Conservation (phyloP, 2,888 invertebrate genomes). For the Dorcus hopei region DNA sequence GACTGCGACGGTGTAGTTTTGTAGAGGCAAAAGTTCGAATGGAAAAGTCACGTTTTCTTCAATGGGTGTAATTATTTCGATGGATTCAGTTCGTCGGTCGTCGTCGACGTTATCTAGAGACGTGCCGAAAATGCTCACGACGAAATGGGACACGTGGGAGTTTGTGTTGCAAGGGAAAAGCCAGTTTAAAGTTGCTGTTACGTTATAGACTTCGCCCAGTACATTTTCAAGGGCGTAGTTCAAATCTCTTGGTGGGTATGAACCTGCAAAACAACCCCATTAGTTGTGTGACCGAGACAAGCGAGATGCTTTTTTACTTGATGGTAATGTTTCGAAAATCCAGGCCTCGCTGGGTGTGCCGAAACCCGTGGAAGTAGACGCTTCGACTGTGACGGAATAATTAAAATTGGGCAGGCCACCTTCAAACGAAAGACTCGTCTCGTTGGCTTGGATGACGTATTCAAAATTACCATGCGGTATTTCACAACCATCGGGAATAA, state of each 20-base stretch:
- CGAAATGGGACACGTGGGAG: constrained; percentile 26
- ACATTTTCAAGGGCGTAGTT: not conserved
- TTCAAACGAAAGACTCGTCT: constrained; percentile 11
- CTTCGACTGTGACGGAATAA: constrained; percentile 11
- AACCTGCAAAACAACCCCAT: constrained; percentile 17
- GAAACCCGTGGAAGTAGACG: constrained; percentile 12
- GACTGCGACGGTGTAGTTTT: constrained; percentile 13
- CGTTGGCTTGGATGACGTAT: not conserved
- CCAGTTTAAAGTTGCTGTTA: constrained; percentile 24
- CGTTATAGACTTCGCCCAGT: constrained; percentile 13
- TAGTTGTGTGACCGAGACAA: not conserved
- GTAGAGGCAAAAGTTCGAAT: not conserved
- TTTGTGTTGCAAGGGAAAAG: constrained; percentile 32
- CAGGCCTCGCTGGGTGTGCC: constrained; percentile 3
- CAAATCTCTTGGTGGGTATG: constrained; percentile 22
- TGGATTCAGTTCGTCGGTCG: not conserved
- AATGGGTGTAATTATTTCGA: not conserved
- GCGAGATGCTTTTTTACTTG: constrained; percentile 11
- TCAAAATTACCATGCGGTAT: not conserved
- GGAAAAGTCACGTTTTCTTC: constrained; percentile 6
- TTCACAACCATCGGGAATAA: constrained; percentile 13
- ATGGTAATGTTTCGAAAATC: constrained; percentile 1
- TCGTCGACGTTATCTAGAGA: not conserved
- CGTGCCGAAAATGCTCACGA: not conserved
- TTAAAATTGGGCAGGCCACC: constrained; percentile 14